Conservation (phyloP, 2,888 invertebrate species). For the Mechanitis mazaeus region DNA sequence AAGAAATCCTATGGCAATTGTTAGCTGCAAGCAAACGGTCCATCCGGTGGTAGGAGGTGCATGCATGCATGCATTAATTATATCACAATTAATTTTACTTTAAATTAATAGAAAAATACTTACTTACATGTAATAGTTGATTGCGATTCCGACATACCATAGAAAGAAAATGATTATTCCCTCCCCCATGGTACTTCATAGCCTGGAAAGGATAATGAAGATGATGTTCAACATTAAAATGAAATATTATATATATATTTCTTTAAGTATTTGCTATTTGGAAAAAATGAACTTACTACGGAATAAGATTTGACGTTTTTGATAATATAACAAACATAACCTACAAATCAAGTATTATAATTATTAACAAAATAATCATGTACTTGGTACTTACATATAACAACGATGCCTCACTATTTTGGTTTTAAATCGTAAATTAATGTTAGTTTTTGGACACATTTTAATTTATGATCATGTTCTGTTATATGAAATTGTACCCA, state of each 20-base stretch:
- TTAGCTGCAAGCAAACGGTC: no score
- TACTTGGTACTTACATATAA: not conserved
- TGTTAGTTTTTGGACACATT: not conserved
- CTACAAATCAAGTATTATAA: not conserved
- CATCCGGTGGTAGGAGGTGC: no score
- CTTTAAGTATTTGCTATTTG: not conserved
- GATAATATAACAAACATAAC: not conserved
- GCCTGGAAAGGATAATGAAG: not conserved
- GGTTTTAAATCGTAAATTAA: not conserved
- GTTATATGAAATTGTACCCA: not conserved
- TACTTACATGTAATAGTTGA: constrained; percentile 10
- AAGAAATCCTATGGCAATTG: no score
- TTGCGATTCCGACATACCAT: constrained; percentile 6
- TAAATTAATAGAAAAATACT: no score
- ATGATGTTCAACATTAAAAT: not conserved
- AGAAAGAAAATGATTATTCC: constrained; percentile 7
- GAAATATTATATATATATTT: not conserved
- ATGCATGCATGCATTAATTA: no score
- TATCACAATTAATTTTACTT: no score
- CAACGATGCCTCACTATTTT: not conserved
- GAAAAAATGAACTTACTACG: no score
- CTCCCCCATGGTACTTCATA: not conserved
- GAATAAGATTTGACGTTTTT: no score
- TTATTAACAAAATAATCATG: not conserved
- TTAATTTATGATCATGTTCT: not conserved